Base-by-base conservation (phyloP, 2,797 vertebrate species). In the Prunella strophiata region DNA sequence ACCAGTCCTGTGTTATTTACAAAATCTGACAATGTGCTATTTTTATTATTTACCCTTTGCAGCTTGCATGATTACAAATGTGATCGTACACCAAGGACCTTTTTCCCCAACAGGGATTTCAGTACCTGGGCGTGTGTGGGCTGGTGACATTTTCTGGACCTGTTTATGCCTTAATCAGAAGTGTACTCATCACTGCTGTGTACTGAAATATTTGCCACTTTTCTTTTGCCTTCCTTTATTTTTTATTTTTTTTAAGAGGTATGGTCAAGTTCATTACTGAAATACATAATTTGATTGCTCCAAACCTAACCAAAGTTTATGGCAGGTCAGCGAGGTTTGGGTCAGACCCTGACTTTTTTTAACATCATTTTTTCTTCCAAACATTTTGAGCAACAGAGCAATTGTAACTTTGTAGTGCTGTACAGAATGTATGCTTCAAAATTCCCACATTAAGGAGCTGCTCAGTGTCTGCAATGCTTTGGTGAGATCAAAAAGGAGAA, bases 121-220 rank as follows among this genome's bases (percentile, higher is more conserved):
- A 68, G 30, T 65, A 59, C 65, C 38, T 89, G n/a, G 50, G 52
- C 0, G 0, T 73, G 55, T 66, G 73, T 77, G 70, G 79, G 75
- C 66, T 93, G 77, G 18, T 89, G 92, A 88, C 79, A 81, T 91
- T 92, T 95, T 89, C 75, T 91, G 51, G 81, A 83, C 51, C 29
- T 23, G 10, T 65, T 81, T 73, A 50, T 13, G 16, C 17, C 54
- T 89, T 88, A 75, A 92, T n/a, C 62, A 85, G 47, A 74, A 89
- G 51, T 36, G 47, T 42, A 88, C 26, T 72, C 70, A 34, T 13
- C 16, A 22, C 23, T 62, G 70, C 27, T 80, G 26, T 68, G 68
- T 80, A 81, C 20, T 38, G 25, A 83, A 82, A 43, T 29, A 21
- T 34, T 78, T 71, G 61, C 26, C 38, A 42, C 23, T 52, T 25